These are phyloP conservation scores for Plebejus anna DNA, from an alignment of 2,888 invertebrate species.

Conservation along the genomic window DNA sequence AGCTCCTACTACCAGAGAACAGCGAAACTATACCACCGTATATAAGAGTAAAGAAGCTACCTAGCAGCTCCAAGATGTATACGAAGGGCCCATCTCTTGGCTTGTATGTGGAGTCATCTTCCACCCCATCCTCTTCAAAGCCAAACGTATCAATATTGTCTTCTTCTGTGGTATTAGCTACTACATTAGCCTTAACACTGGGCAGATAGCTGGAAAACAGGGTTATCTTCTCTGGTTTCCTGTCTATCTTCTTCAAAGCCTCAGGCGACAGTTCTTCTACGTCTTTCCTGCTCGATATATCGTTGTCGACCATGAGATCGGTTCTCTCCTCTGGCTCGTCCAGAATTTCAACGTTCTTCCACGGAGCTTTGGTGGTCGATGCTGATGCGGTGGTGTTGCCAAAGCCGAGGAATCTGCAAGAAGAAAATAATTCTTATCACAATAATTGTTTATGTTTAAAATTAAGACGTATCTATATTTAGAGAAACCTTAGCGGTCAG, in stretches of 20 bases:
- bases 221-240: conserved; percentile 66
- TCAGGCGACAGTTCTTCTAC: conserved; percentile 62
- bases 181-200: conserved; percentile 38
- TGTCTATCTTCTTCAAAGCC: conserved; percentile 48
- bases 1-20: conserved; percentile 42
- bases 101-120: neutral
- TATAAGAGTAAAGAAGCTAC: conserved; percentile 56
- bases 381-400: conserved; percentile 45
- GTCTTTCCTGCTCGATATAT: conserved; percentile 52
- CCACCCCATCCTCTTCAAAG: conserved; percentile 42
- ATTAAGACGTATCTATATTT: too few relatives aligned
- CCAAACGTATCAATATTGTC: conserved; percentile 47
- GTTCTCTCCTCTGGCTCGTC: conserved; percentile 50
- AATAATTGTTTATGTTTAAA: neutral
- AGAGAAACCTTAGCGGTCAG: too few relatives aligned
- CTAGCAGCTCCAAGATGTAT: conserved; percentile 57
- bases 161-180: conserved; percentile 36
- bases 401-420: conserved; percentile 61
- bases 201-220: conserved; percentile 59
- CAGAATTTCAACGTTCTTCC: conserved; percentile 53
- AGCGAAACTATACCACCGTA: conserved; percentile 56
- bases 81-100: conserved; percentile 49
- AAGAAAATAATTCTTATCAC: neutral
- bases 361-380: conserved; percentile 46
- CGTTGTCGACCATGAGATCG: conserved; percentile 49